Conservation (phyloP, 2,797 vertebrate genomes). For the Argyrosomus regius region DNA sequence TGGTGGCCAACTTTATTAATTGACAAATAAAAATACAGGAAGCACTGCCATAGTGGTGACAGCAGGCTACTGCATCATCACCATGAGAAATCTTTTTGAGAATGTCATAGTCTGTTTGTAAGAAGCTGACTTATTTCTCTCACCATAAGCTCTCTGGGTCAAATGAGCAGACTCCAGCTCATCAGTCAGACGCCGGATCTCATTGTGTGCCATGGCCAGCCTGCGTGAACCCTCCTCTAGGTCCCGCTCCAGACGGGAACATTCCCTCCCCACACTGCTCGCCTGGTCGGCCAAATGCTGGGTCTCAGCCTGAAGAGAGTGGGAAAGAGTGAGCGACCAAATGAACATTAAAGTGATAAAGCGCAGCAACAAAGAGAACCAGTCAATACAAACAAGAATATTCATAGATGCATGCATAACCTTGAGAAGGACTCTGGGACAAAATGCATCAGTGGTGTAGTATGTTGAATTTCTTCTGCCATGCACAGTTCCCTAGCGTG, state of each 20-base stretch:
- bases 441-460: constrained; percentile 41
- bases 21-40: neutral
- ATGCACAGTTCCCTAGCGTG: constrained; percentile 62
- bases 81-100: constrained; percentile 5
- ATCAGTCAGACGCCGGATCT: constrained; percentile 84
- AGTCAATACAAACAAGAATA: neutral
- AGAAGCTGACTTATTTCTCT: constrained; percentile 15
- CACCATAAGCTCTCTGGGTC: constrained; percentile 79
- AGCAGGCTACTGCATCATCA: neutral
- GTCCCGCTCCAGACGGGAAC: constrained; percentile 75
- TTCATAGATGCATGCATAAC: constrained; percentile 40
- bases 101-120: neutral
- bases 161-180: constrained; percentile 82
- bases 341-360: neutral
- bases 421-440: constrained; percentile 38
- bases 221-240: constrained; percentile 82
- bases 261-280: constrained; percentile 54
- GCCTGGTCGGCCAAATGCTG: constrained; percentile 67
- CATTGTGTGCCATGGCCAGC: constrained; percentile 83
- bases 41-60: neutral
- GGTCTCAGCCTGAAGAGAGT: constrained; percentile 52
- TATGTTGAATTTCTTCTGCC: constrained; percentile 48
- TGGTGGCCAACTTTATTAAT: neutral
- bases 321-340: neutral
- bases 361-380: neutral